Base-by-base conservation (phyloP, 2,797 vertebrate genomes). In the Gymnopithys bicolor region DNA sequence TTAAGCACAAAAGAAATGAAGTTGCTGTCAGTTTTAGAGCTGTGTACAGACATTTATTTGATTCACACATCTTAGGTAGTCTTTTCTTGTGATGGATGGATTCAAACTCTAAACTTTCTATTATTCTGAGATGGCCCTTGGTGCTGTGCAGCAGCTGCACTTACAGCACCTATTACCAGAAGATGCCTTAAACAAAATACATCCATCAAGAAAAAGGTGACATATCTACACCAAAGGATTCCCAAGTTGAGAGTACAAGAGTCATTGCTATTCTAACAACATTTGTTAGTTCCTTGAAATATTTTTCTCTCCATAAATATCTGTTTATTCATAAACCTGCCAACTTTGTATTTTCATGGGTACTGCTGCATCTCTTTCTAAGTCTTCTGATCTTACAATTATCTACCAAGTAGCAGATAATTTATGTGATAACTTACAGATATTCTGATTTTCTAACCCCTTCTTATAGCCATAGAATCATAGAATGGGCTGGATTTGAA, bases 121-220 rank as follows among this genome's bases (percentile, higher is more conserved):
- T 96, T 95, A 94, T 70, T 56, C 66, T 73, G 81, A 92, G 86
- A 87, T 60, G 67, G 91, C 82, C 67, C 70, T 84, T 66, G 64
- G 75, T 93, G 48, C 28, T 77, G 56, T 94, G 46, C 77, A 93
- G 88, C 64, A 89, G 78, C 81, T 81, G 68, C 51, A 66, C 68
- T 91, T 77, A 78, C 7, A 87, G 83, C 74, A 89, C 70, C 91
- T 59, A 90, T 96, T 94, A 94, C 78, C 86, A 76, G 49, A 59
- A 63, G 33, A 70, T 66, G 82, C 88, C 88, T 92, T 94, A 70
- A 96, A 96, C 82, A 94, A 94, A 90, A 85, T 25, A 52, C 66
- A 96, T 93, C 87, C 6, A 19, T 97, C 95, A 92, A 74, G 59
- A 46, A 79, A 84, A 87, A 92, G 74, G 59, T 74, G 93, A 55